phyloP scores from a whole-genome alignment of 2,797 vertebrate genomes.

The Bradypodion pumilum region DNA sequence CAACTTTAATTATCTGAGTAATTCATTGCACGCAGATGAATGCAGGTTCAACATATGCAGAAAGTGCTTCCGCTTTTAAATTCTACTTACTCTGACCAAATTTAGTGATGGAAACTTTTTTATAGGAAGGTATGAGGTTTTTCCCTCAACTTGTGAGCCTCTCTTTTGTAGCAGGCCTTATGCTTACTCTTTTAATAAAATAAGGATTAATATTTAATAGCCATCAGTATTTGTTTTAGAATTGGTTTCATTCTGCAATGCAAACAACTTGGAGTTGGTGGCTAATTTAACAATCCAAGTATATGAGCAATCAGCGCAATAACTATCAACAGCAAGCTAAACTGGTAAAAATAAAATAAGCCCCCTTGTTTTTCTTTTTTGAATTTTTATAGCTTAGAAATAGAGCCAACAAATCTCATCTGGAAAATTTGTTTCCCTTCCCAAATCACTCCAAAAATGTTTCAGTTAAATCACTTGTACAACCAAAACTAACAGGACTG shows the following conservation, averaged over 20 bases:
- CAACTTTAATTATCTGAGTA: conserved; percentile 64
- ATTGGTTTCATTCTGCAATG: conserved; percentile 29
- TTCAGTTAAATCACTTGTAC: neutral
- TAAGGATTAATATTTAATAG: conserved; percentile 56
- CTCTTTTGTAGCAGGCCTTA: conserved; percentile 46
- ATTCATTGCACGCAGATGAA: conserved; percentile 41
- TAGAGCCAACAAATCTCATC: conserved; percentile 50
- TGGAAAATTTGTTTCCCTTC: conserved; percentile 3
- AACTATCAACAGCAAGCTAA: conserved; percentile 24
- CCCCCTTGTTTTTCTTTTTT: conserved; percentile 44
- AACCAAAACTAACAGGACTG: no score
- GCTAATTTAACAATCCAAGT: conserved; percentile 62
- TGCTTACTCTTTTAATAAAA: conserved; percentile 49
- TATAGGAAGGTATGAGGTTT: conserved; percentile 53
- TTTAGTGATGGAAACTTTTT: conserved; percentile 49
- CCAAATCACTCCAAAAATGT: neutral
- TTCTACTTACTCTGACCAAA: conserved; percentile 51
- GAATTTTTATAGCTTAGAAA: conserved; percentile 59
- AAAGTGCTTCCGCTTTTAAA: conserved; percentile 47
- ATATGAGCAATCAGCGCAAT: conserved; percentile 43
- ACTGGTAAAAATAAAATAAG: conserved; percentile 55
- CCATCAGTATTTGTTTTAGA: conserved; percentile 43
- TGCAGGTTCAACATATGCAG: conserved; percentile 46
- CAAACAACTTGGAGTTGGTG: conserved; percentile 24
- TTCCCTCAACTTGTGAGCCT: conserved; percentile 26